These are phyloP conservation scores for Lycaon pictus DNA, from an alignment of 2,113 vertebrate genomes.

Conservation along the genomic window DNA sequence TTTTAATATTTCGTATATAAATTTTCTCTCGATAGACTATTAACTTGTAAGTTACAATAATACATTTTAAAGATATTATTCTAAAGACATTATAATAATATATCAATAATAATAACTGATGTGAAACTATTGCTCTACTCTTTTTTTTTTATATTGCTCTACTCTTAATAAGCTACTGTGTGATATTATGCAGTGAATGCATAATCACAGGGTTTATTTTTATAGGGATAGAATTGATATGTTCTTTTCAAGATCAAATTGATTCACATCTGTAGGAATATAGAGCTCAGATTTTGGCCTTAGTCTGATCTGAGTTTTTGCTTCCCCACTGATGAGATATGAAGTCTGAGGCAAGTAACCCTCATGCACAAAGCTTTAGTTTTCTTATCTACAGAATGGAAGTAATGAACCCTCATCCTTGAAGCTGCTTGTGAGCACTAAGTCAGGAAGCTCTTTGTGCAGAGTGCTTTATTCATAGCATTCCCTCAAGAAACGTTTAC, in stretches of 20 bases:
- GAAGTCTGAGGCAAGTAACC: neutral
- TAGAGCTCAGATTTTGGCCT: neutral
- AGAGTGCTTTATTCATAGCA: neutral
- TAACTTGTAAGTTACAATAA: neutral
- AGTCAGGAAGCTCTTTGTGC: neutral
- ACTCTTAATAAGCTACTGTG: neutral
- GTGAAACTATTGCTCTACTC: neutral
- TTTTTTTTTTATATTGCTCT: neutral
- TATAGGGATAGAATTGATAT: neutral
- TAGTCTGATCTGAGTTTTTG: neutral
- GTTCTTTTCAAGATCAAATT: neutral
- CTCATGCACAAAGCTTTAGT: neutral
- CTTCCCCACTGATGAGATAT: neutral
- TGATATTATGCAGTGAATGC: neutral
- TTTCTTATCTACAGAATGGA: neutral
- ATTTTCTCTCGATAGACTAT: neutral
- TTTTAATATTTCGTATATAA: constrained; percentile 1
- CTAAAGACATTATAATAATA: neutral
- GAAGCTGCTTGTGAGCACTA: neutral
- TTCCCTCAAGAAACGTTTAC: neutral
- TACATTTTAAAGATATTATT: neutral
- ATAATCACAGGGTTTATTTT: neutral
- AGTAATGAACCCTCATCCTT: neutral
- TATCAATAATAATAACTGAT: neutral
- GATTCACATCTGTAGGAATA: neutral